Evolutionary conservation across 2,113 vertebrate genomes (phyloP), one percentile per base, ranked within the genome.

Genomic region (Nanorana parkeri): DNA sequence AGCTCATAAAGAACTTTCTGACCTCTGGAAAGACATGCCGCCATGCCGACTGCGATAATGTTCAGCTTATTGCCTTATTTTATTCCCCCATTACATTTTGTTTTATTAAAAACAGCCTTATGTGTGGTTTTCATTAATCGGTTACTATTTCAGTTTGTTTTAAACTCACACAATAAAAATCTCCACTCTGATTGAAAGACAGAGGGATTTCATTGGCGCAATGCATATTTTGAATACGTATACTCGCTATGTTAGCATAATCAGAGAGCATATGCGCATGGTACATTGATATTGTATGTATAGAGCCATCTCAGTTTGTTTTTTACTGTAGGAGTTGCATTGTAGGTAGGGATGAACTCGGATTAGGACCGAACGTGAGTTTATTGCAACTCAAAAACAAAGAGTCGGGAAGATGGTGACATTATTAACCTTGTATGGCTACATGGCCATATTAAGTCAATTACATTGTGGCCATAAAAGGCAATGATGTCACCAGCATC

Each of bases 81-180:
- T 78, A 66, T 78, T 78, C 28, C 61, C 76, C 76, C 21, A 78
- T 78, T 78, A 78, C 76, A 78, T 66, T 65, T 21, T 23, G 24
- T 78, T 78, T 78, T 65, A 78, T 78, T 41, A 55, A 67, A 78
- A 78, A 21, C 76, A 78, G 76, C 54, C 76, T 52, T 54, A 51
- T 28, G 76, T 65, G 76, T 78, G 76, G 60, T 78, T 78, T 78
- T 66, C 61, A 78, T 78, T 51, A 78, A 78, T 66, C 76, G 64
- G 66, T 78, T 78, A 78, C 76, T 52, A 78, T 29, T 54, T 66
- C 63, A 67, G 76, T 54, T 54, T 67, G 61, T 54, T 78, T 78
- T 78, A 78, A 66, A 55, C 76, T n/a, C 60, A 66, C 41, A 66
- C 52, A 54, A 78, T 78, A 41, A 78, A n/a, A 78, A 67, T 75